Evolutionary conservation across 2,113 vertebrate genomes (phyloP), one percentile per base, ranked within the genome.

Genomic region (Coracopsis vasa): DNA sequence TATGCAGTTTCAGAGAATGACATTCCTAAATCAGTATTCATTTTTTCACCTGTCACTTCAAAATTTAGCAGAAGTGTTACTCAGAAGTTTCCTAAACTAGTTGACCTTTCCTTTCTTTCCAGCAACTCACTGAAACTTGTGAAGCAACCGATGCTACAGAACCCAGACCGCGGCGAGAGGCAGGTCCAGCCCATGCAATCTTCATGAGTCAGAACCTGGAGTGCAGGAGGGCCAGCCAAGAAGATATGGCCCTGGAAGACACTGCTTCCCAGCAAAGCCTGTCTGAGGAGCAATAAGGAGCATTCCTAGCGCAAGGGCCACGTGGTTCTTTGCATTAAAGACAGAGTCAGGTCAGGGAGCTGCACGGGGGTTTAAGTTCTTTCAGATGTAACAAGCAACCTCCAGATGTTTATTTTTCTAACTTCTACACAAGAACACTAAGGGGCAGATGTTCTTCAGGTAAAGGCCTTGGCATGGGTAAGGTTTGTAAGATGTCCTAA

Each of bases 41-140:
- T 60, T 78, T 65, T 85, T 94, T 74, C 31, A 85, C 65, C 65
- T 65, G 28, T 64, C 90, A 73, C 64, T 95, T 94, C 65, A 92
- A 94, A 95, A 86, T 70, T 65, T 16, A 90, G 78, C 66, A 85
- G 25, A 86, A 83, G 62, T 41, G 54, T 64, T 69, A 84, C 83
- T 82, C 71, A 42, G 31, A 65, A 61, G 66, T 71, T 80, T 83
- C 69, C 51, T 58, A 53, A 77, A 56, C 47, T 73, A 35, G 85
- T 17, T 61, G 39, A 70, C 27, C 87, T n/a, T 56, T 65, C 65
- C 70, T 77, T 84, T 71, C 88, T 85, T 88, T 65, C 47, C 94
- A 99, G 98, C 99, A 98, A 95, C 97, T 96, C 9, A 97, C 98
- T 1, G 99, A 99, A 88, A 96, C 98, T 28, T 98, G 98, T 1